Base-by-base conservation (phyloP, 92 coral and sea anemone genomes). In the Galaxea fascicularis region DNA sequence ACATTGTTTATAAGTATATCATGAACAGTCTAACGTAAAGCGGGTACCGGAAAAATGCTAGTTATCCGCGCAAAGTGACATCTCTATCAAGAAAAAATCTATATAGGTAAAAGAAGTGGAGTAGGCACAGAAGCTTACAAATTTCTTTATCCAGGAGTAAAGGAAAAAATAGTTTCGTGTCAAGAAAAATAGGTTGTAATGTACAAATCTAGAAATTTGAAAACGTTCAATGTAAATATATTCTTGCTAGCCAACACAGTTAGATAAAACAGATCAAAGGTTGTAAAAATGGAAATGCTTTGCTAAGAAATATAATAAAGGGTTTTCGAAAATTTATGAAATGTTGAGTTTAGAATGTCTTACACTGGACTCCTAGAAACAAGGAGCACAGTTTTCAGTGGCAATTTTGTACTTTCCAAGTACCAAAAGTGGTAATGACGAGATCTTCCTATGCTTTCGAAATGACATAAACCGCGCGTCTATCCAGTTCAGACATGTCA, bases 191-290 rank as follows among this genome's bases (percentile, higher is more conserved):
- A 26, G 45, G 21, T 25, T 49, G 54, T 59, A 76, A 8, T 16
- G 63, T 52, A 54, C 65, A 74, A 44, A 41, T 10, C 35, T 26
- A 35, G 11, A 65, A 41, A 63, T 45, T 60, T 77, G 57, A 77
- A 60, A 39, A 21, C 17, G 16, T 10, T 66, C 39, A 62, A 30
- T 77, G 82, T 77, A 77, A 30, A 44, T 17, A 45, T 22, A 60
- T 62, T 44, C 24, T 77, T 41, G 57, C 82, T 63, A 39, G 58
- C 71, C 35, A 60, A 28, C 71, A 24, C 17, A 49, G 54, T 35
- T 76, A 28, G 11, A 58, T 18, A 66, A 66, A 56, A 29, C 21
- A 16, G n/a, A 31, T 53, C 13, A 21, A 77, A 44, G 57, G 16
- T 41, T 57, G 63, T 57, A 57, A 17, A 17, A 21, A 57, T 17